These are phyloP conservation scores for Drosophila paranaensis DNA, from an alignment of 2,888 invertebrate species.

Conservation along the genomic window DNA sequence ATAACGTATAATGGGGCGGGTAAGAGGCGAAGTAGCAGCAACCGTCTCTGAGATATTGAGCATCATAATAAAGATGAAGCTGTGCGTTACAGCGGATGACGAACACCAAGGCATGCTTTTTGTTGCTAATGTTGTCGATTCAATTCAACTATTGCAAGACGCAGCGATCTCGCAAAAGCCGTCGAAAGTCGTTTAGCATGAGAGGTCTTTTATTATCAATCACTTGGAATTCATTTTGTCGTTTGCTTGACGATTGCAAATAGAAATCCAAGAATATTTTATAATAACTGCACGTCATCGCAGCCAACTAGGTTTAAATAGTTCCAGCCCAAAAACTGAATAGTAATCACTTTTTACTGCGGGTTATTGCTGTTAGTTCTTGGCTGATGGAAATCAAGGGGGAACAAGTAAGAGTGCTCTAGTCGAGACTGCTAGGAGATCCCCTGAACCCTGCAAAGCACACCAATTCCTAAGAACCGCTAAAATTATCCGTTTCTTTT, in stretches of 20 bases:
- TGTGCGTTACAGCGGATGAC: conserved; percentile 33
- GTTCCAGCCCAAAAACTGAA: background rate
- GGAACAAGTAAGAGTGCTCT: too few relatives aligned
- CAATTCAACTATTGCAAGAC: conserved; percentile 67
- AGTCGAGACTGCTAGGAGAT: too few relatives aligned
- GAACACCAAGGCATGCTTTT: conserved; percentile 33
- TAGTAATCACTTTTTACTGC: too few relatives aligned
- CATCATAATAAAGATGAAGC: conserved; percentile 69
- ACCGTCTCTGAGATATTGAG: conserved; percentile 64
- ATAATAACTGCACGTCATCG: background rate
- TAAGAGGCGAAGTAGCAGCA: conserved; percentile 44
- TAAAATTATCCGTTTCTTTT: too few relatives aligned
- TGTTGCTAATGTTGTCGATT: conserved; percentile 74
- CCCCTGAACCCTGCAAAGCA: too few relatives aligned
- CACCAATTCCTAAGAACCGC: too few relatives aligned
- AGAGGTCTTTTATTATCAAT: conserved; percentile 64
- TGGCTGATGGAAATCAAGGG: conserved; percentile 33
- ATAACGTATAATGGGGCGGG: conserved; percentile 76
- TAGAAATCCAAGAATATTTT: background rate
- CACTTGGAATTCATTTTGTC: conserved; percentile 66
- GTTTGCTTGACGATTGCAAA: conserved; percentile 37
- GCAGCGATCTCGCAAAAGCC: conserved; percentile 49
- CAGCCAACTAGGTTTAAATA: background rate
- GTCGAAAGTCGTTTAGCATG: conserved; percentile 53
- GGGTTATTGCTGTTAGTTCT: conserved; percentile 1